phyloP scores from a whole-genome alignment of 2,888 invertebrate species.

The Siphlonurus alternatus region DNA sequence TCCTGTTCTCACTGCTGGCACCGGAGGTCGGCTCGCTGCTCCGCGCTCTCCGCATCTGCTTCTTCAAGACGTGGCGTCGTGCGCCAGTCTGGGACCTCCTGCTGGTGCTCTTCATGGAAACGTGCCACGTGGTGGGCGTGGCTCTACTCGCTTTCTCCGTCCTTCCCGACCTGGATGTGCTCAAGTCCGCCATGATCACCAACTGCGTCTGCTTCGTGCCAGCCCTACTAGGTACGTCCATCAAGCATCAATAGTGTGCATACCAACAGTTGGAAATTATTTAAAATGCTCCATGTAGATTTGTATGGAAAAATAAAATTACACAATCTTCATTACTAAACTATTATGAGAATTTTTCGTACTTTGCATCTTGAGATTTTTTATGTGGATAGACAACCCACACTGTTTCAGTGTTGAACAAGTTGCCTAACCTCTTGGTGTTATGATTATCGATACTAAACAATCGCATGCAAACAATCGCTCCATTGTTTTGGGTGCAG shows the following conservation, averaged over 20 bases:
- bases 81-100: conserved; percentile 48
- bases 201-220: conserved; percentile 91
- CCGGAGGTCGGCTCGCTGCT: conserved; percentile 80
- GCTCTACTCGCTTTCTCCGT: conserved; percentile 75
- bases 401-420: too few species aligned
- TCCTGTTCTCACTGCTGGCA: conserved; percentile 70
- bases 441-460: too few species aligned
- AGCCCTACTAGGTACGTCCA: conserved; percentile 39
- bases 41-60: conserved; percentile 69
- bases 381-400: too few species aligned
- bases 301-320: too few species aligned
- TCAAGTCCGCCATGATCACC: conserved; percentile 90
- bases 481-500: too few species aligned
- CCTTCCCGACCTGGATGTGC: conserved; percentile 81
- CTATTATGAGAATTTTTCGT: too few species aligned
- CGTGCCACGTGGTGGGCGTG: conserved; percentile 73
- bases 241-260: not conserved
- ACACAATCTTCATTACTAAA: too few species aligned
- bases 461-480: too few species aligned
- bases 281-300: too few species aligned
- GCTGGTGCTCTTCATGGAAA: conserved; percentile 65
- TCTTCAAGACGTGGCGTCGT: conserved; percentile 72
- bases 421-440: too few species aligned
- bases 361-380: too few species aligned
- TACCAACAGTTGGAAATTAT: too few species aligned